Evolutionary conservation across 2,797 vertebrate genomes (phyloP), one percentile per base, ranked within the genome.

Genomic region (Glyptemys insculpta): DNA sequence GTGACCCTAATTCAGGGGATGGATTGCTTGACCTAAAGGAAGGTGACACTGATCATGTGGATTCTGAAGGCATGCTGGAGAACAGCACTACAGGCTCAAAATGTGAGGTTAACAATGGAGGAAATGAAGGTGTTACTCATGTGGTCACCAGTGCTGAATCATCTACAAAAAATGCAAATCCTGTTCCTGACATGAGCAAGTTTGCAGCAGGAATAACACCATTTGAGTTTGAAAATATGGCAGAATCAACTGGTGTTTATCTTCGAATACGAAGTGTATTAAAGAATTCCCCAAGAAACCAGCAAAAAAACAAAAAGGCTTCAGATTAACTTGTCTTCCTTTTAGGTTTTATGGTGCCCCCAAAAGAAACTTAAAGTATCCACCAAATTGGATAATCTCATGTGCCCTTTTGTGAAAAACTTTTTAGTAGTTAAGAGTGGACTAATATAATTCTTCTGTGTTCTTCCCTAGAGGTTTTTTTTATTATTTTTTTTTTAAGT

Each of bases 221-320:
- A 0, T 99, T 99, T 86, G 99, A 99, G 88, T 99, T 98, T 94
- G 99, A 99, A 18, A 99, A 99, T 68, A 99, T 99, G 97, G 99
- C 99, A 1, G 99, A 99, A 92, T 99, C 99, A 3, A 99, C 99
- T 0, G 99, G 99, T 37, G 98, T 99, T 90, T 99, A 99, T 95
- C 98, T 99, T 54, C 98, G 97, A 91, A 99, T 99, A 97, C 98
- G 99, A 97, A 99, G 97, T 80, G 97, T 99, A 87, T 98, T 99
- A 56, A 99, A 99, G 98, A 98, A 99, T 93, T 99, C 99, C 9
- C 99, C 99, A 34, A 98, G 99, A 97, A 99, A 97, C 98, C 98
- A 99, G 97, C 98, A 98, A 3, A 99, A 98, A 97, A 99, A 87
- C 94, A 99, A 99, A 97, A 99, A 99, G 93, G 34, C 90, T 82